These are phyloP conservation scores for Fopius arisanus DNA, from an alignment of 1,140 invertebrate genomes.

Conservation along the genomic window DNA sequence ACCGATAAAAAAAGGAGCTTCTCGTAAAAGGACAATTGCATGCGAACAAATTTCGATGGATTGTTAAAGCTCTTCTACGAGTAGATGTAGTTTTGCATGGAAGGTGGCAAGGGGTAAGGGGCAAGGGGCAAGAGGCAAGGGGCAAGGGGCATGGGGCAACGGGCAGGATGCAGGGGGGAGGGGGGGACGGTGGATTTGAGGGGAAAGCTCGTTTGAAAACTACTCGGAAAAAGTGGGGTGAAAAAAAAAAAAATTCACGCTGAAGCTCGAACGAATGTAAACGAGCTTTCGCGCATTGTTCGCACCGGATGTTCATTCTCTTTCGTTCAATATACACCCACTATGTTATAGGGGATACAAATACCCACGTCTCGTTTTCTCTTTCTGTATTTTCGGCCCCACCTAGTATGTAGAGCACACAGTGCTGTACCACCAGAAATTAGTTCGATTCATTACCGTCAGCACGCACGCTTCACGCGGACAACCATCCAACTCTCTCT, in stretches of 20 bases:
- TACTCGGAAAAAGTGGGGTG: not conserved
- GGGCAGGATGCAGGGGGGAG: no score
- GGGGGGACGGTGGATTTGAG: no score
- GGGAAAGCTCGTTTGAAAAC: not conserved
- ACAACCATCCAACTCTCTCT: not conserved
- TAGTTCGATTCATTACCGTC: conserved; percentile 9
- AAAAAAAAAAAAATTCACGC: not conserved
- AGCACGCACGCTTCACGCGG: not conserved
- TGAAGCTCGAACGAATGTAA: not conserved
- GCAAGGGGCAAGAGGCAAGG: no score
- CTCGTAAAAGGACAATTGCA: not conserved
- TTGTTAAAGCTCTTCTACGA: not conserved
- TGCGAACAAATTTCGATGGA: not conserved
- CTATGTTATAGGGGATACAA: not conserved
- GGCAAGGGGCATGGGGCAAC: no score
- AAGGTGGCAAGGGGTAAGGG: no score
- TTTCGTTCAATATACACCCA: conserved; percentile 1
- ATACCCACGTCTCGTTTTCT: not conserved
- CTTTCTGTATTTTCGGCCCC: not conserved
- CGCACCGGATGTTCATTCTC: conserved; percentile 15
- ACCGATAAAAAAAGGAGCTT: not conserved
- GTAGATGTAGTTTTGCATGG: not conserved
- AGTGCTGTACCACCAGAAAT: not conserved
- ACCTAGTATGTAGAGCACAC: not conserved
- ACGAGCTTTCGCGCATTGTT: conserved; percentile 13